Evolutionary conservation across 2,113 vertebrate species (phyloP), one percentile per base, ranked within the genome.

Genomic region (Smithornis capensis): DNA sequence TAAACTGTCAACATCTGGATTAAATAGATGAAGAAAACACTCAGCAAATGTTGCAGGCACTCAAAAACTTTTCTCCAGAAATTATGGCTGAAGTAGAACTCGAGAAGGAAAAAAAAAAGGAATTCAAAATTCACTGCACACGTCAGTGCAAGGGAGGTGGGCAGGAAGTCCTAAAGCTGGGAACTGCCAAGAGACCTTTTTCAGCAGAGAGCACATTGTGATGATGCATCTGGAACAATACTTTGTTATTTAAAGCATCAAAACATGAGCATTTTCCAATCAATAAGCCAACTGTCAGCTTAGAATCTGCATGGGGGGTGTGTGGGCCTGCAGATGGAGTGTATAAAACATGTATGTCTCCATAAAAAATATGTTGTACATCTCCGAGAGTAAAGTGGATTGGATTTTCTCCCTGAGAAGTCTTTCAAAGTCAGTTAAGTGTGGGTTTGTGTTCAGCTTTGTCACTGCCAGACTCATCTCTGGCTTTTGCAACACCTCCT

Each of bases 1-100:
- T 94, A 97, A 93, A 90, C 80, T 28, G 80, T 78, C 93, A 97
- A 97, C 95, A 97, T 95, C 96, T 97, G 97, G 95, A 96, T 97
- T 91, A 95, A 94, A 97, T 71, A 94, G 89, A 80, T 12, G 85
- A 44, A 93, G 91, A 80, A 92, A 96, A 86, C 92, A 87, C 78
- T 85, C 87, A 64, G 92, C 71, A 84, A 95, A 92, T 64, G 74
- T 78, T 78, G 78, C 91, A 79, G 44, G 85, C 52, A 10, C 87
- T 89, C 27, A 4, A 35, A 85, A 93, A 88, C n/a, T 94, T 90
- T 84, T 50, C 55, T 68, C 16, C 31, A 10, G 55, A 28, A 96
- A 38, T 78, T 63, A 37, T 31, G 71, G 40, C 75, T 68, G 77
- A 7, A 8, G 70, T 5, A 79, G 81, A 47, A 69, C 57, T 88